Evolutionary conservation across 2,113 vertebrate species (phyloP), one percentile per base, ranked within the genome.

Genomic region (Myiopsitta monachus): DNA sequence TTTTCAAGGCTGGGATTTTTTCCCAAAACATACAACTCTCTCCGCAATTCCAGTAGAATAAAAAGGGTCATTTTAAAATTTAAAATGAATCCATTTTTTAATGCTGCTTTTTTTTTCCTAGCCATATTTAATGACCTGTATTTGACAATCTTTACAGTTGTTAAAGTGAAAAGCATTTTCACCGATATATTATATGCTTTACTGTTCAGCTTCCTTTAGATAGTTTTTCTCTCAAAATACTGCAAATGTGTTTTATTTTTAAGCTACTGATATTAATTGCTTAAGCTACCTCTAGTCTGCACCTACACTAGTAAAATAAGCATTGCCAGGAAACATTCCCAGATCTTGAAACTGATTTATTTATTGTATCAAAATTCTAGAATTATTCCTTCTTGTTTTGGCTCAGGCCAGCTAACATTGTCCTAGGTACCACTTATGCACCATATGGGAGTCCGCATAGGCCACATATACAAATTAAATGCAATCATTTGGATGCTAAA

Each of bases 231-330:
- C 49, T 76, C 51, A 62, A 72, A 81, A 77, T 55, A 44, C 27
- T 67, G 31, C n/a, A 84, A 66, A 91, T 47, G 38, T 41, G 11
- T 43, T 80, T 79, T 64, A 68, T 91, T 84, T 88, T 81, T 76
- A 88, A 76, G 68, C 10, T 61, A 33, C 38, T 75, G 73, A 46
- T 88, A 59, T 33, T 67, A 76, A 69, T 66, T 81, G 11, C 51
- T 66, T 54, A 31, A 72, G 66, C 27, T 39, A 49, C 49, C 66
- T 81, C 64, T 75, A 85, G 51, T 54, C 57, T 81, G 55, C 89
- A 72, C 44, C 57, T 81, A 72, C 31, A 31, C 41, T 55, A 67
- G 8, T 74, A 62, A 49, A 72, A 77, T 26, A 73, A 72, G 15
- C 46, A 67, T 31, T 44, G 19, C 44, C 31, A 66, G 31, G 46